Base-by-base conservation (phyloP, 2,113 vertebrate species). In the Clarias batrachus region DNA sequence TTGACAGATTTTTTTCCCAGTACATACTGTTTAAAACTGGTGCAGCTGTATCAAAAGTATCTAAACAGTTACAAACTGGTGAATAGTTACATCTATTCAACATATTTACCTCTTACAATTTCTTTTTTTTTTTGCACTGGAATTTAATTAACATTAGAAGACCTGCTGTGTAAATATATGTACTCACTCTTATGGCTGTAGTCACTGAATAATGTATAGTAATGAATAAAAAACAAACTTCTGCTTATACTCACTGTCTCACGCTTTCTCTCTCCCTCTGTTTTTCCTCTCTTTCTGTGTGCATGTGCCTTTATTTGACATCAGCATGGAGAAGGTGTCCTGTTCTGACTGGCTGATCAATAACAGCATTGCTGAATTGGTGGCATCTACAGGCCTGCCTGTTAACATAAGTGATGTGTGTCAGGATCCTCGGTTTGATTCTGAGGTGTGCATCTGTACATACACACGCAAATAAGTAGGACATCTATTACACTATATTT, bases 301-400 rank as follows among this genome's bases (percentile, higher is more conserved):
- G 41, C 89, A 63, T 93, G 89, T 71, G 52, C 56, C 52, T 78
- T 78, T 27, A 30, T 56, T 56, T 74, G 70, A 87, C 88, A 88
- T 91, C 89, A 95, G 95, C 94, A 93, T 95, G 93, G 95, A 96
- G 93, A 96, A 96, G 89, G 91, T 95, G 25, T 95, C 95, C 7
- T 95, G 95, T 62, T 96, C 95, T 25, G 95, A 95, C 89, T 96
- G 95, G 95, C 89, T 96, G 86, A 96, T 96, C 90, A 96, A 96
- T 94, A 96, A 96, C 92, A 96, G 95, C 88, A 96, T 96, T 85
- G 95, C 95, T 89, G 95, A 96, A 91, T 90, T 96, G 86, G 95
- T 96, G 87, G 95, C 95, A 27, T 96, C 95, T 77, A 96, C 95
- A 33, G 95, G 95, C 27, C 93, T 96, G 56, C 95, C 95, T 21